A percentile compares a stretch with the other conserved stretches of the same genome.
Evolutionary conservation across 2,888 invertebrate genomes (phyloP).

Genomic region (Ochropleura plecta): DNA sequence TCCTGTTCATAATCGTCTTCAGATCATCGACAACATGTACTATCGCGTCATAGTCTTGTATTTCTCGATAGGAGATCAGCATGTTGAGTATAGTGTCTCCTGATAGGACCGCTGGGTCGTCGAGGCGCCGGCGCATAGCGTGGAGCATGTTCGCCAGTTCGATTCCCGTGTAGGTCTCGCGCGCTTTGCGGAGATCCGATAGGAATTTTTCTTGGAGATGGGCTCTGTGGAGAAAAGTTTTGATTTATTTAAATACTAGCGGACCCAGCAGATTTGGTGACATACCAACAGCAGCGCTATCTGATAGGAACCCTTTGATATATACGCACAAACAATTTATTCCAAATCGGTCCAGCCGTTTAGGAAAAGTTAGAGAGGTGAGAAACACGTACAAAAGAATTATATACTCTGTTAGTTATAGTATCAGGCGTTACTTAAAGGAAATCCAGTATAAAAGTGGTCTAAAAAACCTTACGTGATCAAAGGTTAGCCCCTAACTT

Average conservation of each 20-base stretch:
- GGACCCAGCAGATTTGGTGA: no score
- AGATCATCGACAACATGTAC: slow-evolving; percentile 98
- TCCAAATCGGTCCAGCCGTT: no score
- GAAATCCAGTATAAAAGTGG: no score
- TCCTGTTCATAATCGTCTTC: slow-evolving; percentile 96
- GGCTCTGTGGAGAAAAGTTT: slow-evolving; percentile 91
- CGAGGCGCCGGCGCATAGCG: slow-evolving; percentile 97
- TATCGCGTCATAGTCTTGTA: slow-evolving; percentile 99
- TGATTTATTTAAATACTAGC: background rate
- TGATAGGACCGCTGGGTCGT: slow-evolving; percentile 98
- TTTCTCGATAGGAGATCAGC: slow-evolving; percentile 97
- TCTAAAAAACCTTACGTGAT: no score
- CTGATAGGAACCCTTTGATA: no score
- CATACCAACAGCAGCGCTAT: no score
- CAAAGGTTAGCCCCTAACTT: no score
- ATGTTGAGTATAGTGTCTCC: slow-evolving; percentile 99
- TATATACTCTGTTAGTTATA: background rate
- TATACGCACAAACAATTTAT: no score
- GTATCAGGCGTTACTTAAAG: background rate
- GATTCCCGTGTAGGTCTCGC: slow-evolving; percentile 96
- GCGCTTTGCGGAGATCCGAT: slow-evolving; percentile 97
- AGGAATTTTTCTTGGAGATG: slow-evolving; percentile 99
- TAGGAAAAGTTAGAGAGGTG: no score
- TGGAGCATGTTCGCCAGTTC: slow-evolving; percentile 95
- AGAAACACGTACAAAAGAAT: no score